Conservation (phyloP, 2,888 invertebrate genomes). For the Leucophenga montana region DNA sequence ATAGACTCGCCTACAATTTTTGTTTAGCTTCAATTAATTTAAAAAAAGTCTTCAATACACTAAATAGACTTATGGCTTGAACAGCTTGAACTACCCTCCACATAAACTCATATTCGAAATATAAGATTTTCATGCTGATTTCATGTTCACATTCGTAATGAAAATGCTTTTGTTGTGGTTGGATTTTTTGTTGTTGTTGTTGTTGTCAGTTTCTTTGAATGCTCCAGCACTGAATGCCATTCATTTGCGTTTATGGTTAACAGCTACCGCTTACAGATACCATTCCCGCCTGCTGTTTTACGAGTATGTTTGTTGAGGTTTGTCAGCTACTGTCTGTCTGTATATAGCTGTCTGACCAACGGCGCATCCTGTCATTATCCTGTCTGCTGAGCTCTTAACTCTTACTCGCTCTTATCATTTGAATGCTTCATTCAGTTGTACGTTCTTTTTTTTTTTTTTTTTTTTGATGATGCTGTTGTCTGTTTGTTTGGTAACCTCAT, state of each 20-base stretch:
- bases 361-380: constrained; percentile 16
- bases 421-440: background rate
- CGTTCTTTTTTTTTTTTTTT: constrained; percentile 2
- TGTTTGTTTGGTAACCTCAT: constrained; percentile 15
- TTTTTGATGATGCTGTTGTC: constrained; percentile 7
- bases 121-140: constrained; percentile 27
- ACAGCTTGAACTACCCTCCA: too few relatives aligned
- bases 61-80: too few relatives aligned
- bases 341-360: background rate
- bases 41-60: too few relatives aligned
- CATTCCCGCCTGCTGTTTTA: background rate
- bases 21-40: too few relatives aligned
- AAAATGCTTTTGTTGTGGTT: constrained; percentile 51
- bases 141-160: constrained; percentile 57
- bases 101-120: too few relatives aligned
- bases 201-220: background rate
- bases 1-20: too few relatives aligned
- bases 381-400: constrained; percentile 4
- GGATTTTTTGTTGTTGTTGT: constrained; percentile 23
- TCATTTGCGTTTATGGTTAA: constrained; percentile 47
- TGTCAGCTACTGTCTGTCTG: background rate
- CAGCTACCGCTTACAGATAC: background rate
- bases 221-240: constrained; percentile 45
- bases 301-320: constrained; percentile 16
- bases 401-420: background rate